A percentile compares a stretch with the other conserved stretches of the same genome.
phyloP scores from a whole-genome alignment of 1,140 invertebrate species.

The Propsilocerus akamusi region DNA sequence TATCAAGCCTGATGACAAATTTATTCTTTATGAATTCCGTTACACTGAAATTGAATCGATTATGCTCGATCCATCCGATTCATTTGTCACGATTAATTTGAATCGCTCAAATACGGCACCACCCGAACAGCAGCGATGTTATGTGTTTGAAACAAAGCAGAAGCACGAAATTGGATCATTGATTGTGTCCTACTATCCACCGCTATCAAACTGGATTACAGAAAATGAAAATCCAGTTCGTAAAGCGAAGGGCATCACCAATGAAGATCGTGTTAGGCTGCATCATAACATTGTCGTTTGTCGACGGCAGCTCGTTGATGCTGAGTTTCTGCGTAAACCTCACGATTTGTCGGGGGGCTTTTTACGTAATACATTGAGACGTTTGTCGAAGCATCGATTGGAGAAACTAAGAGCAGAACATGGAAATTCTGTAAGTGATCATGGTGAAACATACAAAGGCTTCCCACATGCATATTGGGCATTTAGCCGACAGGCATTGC shows the following conservation, averaged over 20 bases:
- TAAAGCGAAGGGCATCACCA: conserved; percentile 41
- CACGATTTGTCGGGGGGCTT: conserved; percentile 60
- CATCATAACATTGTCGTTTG: conserved; percentile 67
- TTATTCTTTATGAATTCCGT: conserved; percentile 72
- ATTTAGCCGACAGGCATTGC: conserved; percentile 59
- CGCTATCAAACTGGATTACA: conserved; percentile 67
- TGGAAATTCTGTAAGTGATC: conserved; percentile 37
- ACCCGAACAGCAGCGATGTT: conserved; percentile 60
- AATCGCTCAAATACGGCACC: conserved; percentile 17
- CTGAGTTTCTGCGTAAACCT: conserved; percentile 61
- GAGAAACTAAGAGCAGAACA: conserved; percentile 70
- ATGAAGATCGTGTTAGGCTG: conserved; percentile 61
- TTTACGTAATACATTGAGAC: conserved; percentile 67
- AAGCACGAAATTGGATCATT: conserved; percentile 83
- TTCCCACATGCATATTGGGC: conserved; percentile 79
- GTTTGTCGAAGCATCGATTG: conserved; percentile 70
- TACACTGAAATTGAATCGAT: conserved; percentile 82
- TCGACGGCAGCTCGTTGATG: conserved; percentile 63
- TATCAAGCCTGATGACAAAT: conserved; percentile 77
- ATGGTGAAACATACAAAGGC: conserved; percentile 71
- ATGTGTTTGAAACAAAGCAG: conserved; percentile 79
- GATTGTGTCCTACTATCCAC: conserved; percentile 78
- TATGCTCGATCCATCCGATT: conserved; percentile 76
- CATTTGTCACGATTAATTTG: conserved; percentile 71
- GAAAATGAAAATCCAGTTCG: conserved; percentile 52